phyloP scores from a whole-genome alignment of 2,888 invertebrate species.

The Teinopalpus imperialis region DNA sequence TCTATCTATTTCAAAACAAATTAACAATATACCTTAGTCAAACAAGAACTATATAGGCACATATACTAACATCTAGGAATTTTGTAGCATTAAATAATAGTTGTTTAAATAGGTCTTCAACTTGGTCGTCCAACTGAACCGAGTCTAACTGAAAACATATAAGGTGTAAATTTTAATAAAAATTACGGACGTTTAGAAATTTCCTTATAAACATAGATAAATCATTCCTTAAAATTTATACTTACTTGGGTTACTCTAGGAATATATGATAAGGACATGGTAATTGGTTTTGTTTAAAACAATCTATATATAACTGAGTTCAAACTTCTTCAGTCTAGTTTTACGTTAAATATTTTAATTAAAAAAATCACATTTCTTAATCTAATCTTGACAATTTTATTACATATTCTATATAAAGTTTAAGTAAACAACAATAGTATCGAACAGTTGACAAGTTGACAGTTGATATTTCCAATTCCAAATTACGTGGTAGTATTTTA shows the following conservation, averaged over 20 bases:
- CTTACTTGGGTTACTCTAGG: constrained; percentile 70
- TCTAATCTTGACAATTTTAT: too few species aligned
- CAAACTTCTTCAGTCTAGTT: not conserved
- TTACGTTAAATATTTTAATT: not conserved
- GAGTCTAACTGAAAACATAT: constrained; percentile 85
- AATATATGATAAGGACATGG: constrained; percentile 63
- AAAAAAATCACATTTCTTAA: too few species aligned
- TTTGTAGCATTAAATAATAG: constrained; percentile 84
- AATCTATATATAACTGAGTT: not conserved
- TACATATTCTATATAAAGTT: too few species aligned
- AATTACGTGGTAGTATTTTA: too few species aligned
- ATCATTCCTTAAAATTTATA: not conserved
- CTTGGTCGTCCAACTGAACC: constrained; percentile 89
- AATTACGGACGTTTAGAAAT: too few species aligned
- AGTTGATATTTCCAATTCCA: too few species aligned
- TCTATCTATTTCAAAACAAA: too few species aligned
- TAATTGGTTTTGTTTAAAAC: not conserved
- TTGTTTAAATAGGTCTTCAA: constrained; percentile 86
- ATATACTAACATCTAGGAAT: constrained; percentile 83
- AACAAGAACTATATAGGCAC: too few species aligned
- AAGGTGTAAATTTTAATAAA: too few species aligned
- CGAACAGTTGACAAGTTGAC: too few species aligned
- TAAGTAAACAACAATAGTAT: too few species aligned
- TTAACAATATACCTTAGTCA: too few species aligned
- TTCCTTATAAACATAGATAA: constrained; percentile 14